phyloP scores from a whole-genome alignment of 2,113 vertebrate species.

The Cichladusa arquata region DNA sequence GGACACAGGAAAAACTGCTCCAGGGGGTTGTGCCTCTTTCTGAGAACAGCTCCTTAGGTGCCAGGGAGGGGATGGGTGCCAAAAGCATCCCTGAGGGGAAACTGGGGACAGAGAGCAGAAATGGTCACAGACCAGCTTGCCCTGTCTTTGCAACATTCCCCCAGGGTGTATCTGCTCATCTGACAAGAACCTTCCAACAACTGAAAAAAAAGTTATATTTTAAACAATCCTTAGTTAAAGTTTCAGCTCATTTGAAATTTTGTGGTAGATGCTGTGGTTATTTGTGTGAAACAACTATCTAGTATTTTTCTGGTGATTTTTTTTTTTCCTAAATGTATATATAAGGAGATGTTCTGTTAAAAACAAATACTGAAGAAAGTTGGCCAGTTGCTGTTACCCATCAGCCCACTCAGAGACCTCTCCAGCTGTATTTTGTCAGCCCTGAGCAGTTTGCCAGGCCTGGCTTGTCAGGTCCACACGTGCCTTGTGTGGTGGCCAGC shows the following conservation, averaged over 20 bases:
- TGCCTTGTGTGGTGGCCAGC: fast-evolving
- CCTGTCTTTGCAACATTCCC: too few relatives aligned
- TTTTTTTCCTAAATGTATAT: background rate
- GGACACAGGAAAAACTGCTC: background rate
- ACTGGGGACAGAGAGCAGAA: background rate
- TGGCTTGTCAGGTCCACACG: fast-evolving
- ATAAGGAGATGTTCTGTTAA: background rate
- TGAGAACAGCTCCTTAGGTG: background rate
- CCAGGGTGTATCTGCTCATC: fast-evolving
- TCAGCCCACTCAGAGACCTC: background rate
- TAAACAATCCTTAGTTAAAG: fast-evolving
- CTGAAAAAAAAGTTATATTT: background rate
- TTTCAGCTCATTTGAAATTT: background rate
- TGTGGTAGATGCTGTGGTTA: background rate
- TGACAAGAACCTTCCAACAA: background rate
- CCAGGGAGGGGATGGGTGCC: background rate
- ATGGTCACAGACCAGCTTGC: fast-evolving
- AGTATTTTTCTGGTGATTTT: background rate
- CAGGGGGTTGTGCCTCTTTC: background rate
- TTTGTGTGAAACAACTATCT: background rate
- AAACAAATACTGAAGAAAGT: background rate
- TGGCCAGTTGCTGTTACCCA: background rate
- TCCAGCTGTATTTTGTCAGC: background rate
- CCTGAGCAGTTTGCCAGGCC: background rate
- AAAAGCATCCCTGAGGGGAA: background rate